Conservation (phyloP, 2,113 vertebrate genomes). For the Halcyon malimbica region DNA sequence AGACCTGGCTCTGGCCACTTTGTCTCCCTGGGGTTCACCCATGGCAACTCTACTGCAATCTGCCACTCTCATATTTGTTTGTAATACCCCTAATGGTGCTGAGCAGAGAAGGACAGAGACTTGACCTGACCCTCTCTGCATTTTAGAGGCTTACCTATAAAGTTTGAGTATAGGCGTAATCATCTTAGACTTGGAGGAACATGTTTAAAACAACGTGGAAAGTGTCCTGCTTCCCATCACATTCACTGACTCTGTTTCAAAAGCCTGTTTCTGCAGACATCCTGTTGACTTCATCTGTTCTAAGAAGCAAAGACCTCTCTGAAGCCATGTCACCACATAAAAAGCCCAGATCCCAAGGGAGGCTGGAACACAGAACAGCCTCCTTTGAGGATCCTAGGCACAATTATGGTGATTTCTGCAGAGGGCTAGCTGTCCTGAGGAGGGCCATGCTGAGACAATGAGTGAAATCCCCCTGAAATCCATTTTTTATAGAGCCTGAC, state of each 20-base stretch:
- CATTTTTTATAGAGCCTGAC: not conserved
- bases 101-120: not conserved
- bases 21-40: not conserved
- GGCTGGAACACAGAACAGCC: not conserved
- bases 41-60: not conserved
- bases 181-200: not conserved
- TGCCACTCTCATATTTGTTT: fast-evolving
- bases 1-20: not conserved
- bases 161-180: not conserved
- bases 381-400: not conserved
- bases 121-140: not conserved
- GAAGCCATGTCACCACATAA: not conserved
- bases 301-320: not conserved
- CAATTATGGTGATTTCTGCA: not conserved
- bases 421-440: not conserved
- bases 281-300: not conserved
- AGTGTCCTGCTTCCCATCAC: not conserved
- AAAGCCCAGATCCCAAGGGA: not conserved
- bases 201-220: not conserved
- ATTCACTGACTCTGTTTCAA: not conserved
- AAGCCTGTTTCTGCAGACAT: not conserved
- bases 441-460: not conserved
- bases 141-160: not conserved
- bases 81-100: not conserved
- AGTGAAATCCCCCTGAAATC: not conserved